Conservation (phyloP, 2,113 vertebrate species). For the Peromyscus leucopus region DNA sequence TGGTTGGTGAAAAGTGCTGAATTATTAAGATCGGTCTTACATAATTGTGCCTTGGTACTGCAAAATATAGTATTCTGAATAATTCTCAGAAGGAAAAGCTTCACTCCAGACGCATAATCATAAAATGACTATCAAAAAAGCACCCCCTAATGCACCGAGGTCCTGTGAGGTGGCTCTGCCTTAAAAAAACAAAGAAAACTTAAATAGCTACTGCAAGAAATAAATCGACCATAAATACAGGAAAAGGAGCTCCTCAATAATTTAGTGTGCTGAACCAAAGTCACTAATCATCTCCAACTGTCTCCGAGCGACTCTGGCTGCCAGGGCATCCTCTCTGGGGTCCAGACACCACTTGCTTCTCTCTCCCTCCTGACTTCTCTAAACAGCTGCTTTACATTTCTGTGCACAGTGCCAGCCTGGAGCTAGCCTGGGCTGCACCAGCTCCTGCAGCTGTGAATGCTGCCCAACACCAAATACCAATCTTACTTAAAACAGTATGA, state of each 20-base stretch:
- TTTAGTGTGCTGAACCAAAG: neutral
- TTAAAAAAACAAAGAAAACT: neutral
- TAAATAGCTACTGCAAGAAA: conserved; percentile 60
- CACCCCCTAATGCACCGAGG: conserved; percentile 22
- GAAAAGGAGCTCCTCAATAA: conserved; percentile 51
- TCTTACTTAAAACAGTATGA: neutral
- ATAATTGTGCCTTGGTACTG: neutral
- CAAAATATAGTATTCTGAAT: neutral
- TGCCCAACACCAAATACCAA: neutral
- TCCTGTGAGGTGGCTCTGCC: conserved; percentile 9
- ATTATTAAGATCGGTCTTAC: neutral
- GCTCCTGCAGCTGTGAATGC: neutral
- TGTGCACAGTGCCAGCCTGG: neutral
- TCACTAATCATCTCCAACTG: neutral
- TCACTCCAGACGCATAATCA: neutral
- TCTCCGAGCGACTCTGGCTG: neutral
- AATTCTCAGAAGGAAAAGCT: neutral
- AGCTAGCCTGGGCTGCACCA: neutral
- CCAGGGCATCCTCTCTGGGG: neutral
- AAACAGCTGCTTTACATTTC: too few relatives aligned
- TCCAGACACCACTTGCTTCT: rapidly evolving
- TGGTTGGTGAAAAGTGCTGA: neutral
- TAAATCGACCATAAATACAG: conserved; percentile 10
- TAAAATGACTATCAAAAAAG: neutral
- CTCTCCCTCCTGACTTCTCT: rapidly evolving